Evolutionary conservation across 1,140 invertebrate genomes (phyloP), one percentile per base, ranked within the genome.

Genomic region (Olivierus martensii): DNA sequence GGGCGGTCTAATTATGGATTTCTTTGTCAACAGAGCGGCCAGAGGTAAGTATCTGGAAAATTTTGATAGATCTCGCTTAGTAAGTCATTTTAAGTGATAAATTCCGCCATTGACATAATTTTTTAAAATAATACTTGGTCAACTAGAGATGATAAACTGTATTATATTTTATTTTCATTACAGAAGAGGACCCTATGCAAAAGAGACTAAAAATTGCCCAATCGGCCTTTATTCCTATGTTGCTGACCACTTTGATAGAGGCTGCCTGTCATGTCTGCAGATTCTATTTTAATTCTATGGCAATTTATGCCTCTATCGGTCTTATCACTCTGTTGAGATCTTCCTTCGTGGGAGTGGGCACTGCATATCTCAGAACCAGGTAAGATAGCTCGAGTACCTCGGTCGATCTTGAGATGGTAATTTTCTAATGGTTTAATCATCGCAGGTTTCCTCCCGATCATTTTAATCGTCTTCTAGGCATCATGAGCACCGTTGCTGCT

Each of bases 321-420:
- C 55, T 61, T 22, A 59, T 58, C 12, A 62, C 61, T 12, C 55
- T 62, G 18, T 49, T 62, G 14, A 47, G 61, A 15, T 54, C 61
- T 5, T 59, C 61, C 34, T 46, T 62, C 6, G 45, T 62, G 0
- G 61, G 59, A 3, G 61, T 62, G 14, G 59, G 49, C 14, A 58
- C 61, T 18, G 57, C 61, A 10, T 62, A 55, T 46, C 28, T 62
- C 7, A 49, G 59, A 28, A 60, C 60, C 39, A 49, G 61, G 61
- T 62, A 41, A 60, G 28, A 28, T 4, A 2, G 28, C n/a, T n/a
- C n/a, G n/a, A n/a, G n/a, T n/a, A n/a, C n/a, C n/a, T n/a, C n/a
- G n/a, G n/a, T n/a, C n/a, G n/a, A n/a, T n/a, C n/a, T n/a, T n/a
- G n/a, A n/a, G n/a, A n/a, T n/a, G n/a, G n/a, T n/a, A n/a, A n/a